Evolutionary conservation across 2,888 invertebrate species (phyloP), one percentile per base, ranked within the genome.

Genomic region (Euclidia mi): DNA sequence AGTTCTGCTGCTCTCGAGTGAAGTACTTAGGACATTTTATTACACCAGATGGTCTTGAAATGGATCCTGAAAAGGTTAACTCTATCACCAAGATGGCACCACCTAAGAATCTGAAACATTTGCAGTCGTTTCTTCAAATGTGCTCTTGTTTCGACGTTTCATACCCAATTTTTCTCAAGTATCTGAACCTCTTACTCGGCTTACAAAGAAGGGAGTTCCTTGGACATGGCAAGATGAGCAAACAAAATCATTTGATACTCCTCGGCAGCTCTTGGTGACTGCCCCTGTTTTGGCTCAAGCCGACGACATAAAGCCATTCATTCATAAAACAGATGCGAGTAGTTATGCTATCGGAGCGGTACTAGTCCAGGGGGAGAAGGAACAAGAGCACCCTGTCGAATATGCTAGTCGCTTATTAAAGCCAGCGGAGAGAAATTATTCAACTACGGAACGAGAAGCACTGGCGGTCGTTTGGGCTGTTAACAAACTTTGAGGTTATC

Each of bases 141-240:
- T 46, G 52, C 29, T 60, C 52, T 1, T 73, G 72, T 76, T 49
- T 7, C 14, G 67, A 17, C 35, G 78, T 7, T 80, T 78, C 32
- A 71, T 82, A 12, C 40, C 52, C 4, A 41, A 63, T 0, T 78
- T 78, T 46, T 50, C 71, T 0, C 38, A 59, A 12, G 53, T 75
- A 0, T 60, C 71, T 0, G 59, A 72, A 12, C 76, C 80, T 0
- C 61, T 64, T 4, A 72, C 71, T 7, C 29, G 29, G 2, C 9
- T 29, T 6, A 29, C 29, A 2, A 29, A 29, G 9, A 29, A 29
- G 7, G 70, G 60, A 2, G 44, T 41, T 1, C 2, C 0, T 2
- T 81, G 78, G 77, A 17, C 32, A 14, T 81, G 77, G 80, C 12
- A 28, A n/a, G 2, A 25, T 0, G 63, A 67, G 7, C 69, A 79